Conservation (phyloP, 2,113 vertebrate genomes). For the Poecilia latipinna region DNA sequence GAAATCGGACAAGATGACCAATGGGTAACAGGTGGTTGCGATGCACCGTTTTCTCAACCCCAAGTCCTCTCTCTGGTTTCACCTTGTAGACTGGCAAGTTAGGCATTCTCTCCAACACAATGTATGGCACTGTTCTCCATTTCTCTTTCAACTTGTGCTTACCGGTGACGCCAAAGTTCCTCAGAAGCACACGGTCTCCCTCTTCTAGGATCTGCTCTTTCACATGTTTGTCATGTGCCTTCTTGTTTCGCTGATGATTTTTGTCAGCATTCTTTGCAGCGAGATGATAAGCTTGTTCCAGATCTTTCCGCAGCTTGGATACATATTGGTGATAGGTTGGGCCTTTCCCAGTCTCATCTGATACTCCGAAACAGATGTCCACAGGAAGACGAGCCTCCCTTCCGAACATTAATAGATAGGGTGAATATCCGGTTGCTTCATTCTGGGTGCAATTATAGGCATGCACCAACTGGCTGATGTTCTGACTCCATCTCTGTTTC, state of each 20-base stretch:
- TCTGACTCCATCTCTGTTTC: conserved; percentile 5
- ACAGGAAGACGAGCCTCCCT: conserved; percentile 12
- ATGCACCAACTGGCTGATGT: not conserved
- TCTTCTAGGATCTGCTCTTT: not conserved
- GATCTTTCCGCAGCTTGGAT: not conserved
- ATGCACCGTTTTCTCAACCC: conserved; percentile 3
- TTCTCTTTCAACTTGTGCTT: conserved; percentile 27
- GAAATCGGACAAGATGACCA: not conserved
- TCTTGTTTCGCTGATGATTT: conserved; percentile 3
- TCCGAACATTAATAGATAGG: conserved; percentile 9
- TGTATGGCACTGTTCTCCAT: not conserved
- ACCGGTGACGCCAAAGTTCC: conserved; percentile 11
- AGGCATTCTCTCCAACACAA: not conserved
- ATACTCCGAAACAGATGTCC: conserved; percentile 11
- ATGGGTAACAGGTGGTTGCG: conserved; percentile 1
- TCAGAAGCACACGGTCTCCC: conserved; percentile 9
- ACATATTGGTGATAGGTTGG: not conserved
- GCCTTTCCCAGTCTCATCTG: not conserved
- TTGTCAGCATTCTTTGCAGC: not conserved
- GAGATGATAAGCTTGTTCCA: not conserved
- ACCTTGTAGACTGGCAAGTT: conserved; percentile 4
- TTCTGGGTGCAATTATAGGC: conserved; percentile 4
- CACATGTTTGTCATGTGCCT: conserved; percentile 9
- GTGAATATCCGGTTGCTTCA: conserved; percentile 10
- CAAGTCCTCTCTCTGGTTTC: not conserved